phyloP scores from a whole-genome alignment of 1,140 invertebrate species.

The Trinorchestia longiramus region DNA sequence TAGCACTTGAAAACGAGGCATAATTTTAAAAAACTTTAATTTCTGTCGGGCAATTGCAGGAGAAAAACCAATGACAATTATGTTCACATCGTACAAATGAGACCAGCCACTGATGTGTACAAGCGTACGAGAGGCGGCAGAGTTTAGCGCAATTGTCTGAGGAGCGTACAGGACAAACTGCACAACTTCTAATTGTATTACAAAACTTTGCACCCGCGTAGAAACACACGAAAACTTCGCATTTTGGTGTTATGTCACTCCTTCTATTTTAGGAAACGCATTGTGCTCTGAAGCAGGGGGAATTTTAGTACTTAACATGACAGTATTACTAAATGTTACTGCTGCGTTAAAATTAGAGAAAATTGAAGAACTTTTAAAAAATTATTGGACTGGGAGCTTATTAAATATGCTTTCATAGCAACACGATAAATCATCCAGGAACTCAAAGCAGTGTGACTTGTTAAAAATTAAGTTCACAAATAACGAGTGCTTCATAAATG shows the following conservation, averaged over 20 bases:
- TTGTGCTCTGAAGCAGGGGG: not conserved
- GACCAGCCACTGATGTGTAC: no score
- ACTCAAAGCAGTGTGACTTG: no score
- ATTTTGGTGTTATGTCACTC: not conserved
- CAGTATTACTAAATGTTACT: not conserved
- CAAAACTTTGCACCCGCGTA: not conserved
- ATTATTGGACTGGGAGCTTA: no score
- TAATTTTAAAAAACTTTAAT: not conserved
- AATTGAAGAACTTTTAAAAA: no score
- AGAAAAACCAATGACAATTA: no score
- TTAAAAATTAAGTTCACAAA: no score
- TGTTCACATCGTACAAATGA: no score
- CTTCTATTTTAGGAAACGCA: not conserved
- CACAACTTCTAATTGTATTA: slow-evolving; percentile 47
- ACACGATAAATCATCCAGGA: no score
- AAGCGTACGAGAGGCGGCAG: not conserved
- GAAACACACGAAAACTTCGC: not conserved
- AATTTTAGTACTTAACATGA: not conserved
- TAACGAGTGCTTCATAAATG: no score
- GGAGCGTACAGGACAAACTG: not conserved
- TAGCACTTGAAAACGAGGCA: not conserved
- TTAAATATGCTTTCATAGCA: no score
- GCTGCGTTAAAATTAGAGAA: no score
- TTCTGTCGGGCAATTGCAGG: no score
- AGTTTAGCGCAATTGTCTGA: not conserved